Evolutionary conservation across 2,797 vertebrate genomes (phyloP), one percentile per base, ranked within the genome.

Genomic region (Scomberomorus guttatus): DNA sequence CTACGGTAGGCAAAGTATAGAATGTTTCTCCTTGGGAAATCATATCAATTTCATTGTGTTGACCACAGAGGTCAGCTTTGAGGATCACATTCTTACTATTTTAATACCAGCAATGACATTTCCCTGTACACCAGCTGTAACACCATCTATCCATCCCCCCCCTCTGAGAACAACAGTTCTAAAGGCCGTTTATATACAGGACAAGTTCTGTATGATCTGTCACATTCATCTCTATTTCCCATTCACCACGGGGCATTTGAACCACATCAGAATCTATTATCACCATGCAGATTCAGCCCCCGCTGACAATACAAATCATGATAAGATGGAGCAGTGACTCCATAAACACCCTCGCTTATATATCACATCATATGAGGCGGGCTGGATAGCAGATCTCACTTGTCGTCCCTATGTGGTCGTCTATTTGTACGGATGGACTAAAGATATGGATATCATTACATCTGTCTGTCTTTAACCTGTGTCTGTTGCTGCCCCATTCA

Each of bases 161-260:
- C 68, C 48, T 52, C 72, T 57, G 77, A 77, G 75, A 89, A 84
- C 84, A 91, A 87, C 89, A 84, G 79, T 74, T 84, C 75, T 77
- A 75, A 78, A 90, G 84, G 77, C 83, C 63, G 80, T 91, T 91
- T 92, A 83, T 80, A 90, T 77, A 86, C 81, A 80, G 87, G 85
- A 85, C 79, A 81, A 79, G 87, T 88, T 91, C 81, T 89, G 75
- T 75, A 68, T 32, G 66, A 81, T 87, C 82, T 87, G 89, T 91
- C 92, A 92, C 93, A 94, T 94, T 93, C 88, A 94, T 94, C 92
- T 94, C 88, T 92, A 91, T 93, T 92, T 92, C 87, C 80, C 86
- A 82, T 93, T 92, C 91, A 94, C 92, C 78, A 79, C 72, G 63
- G 90, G 93, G 83, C 93, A 92, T 95, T 93, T 91, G 92, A 95